Base-by-base conservation (phyloP, 2,113 vertebrate genomes). In the Eulacestoma nigropectus region DNA sequence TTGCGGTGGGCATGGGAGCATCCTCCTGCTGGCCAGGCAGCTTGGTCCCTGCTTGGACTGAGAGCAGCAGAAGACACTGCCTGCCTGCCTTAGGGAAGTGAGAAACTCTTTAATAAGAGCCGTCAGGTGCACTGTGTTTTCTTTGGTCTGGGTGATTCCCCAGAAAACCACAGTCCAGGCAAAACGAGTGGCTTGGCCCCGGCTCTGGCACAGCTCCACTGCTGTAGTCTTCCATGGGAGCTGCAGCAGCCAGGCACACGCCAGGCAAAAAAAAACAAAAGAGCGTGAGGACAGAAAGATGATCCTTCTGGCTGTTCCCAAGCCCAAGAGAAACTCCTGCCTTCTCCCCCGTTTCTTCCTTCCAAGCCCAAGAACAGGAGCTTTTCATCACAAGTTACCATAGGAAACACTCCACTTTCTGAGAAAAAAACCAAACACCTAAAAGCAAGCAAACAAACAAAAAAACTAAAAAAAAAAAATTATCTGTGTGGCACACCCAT, bases 141-240 rank as follows among this genome's bases (percentile, higher is more conserved):
- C 73, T 88, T 81, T 90, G 85, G 49, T 63, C 41, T 44, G 47
- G 79, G 80, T 89, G 80, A 84, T 84, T 96, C 96, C 88, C 90
- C 69, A 5, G 79, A 52, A 93, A 96, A 87, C 88, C 90, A 53
- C 83, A 93, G 88, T 18, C 56, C 73, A 33, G 52, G 79, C 88
- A 62, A 70, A 63, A 80, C 0, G 7, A 35, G 55, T 35, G 59
- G 42, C 79, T 77, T 3, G 3, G 41, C 0, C 1, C 44, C 0
- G 0, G 90, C 10, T 2, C 68, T 80, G 79, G 73, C 79, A 37
- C n/a, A 6, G 83, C 44, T 84, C 82, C 41, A 14, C 13, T 3
- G 6, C 68, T 20, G 4, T 8, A 15, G 25, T 44, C 52, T 76
- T 59, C 74, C 49, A n/a, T 0, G 4, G n/a, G 33, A 91, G 59